phyloP scores from a whole-genome alignment of 1,140 invertebrate species.

The Bombus haemorrhoidalis region DNA sequence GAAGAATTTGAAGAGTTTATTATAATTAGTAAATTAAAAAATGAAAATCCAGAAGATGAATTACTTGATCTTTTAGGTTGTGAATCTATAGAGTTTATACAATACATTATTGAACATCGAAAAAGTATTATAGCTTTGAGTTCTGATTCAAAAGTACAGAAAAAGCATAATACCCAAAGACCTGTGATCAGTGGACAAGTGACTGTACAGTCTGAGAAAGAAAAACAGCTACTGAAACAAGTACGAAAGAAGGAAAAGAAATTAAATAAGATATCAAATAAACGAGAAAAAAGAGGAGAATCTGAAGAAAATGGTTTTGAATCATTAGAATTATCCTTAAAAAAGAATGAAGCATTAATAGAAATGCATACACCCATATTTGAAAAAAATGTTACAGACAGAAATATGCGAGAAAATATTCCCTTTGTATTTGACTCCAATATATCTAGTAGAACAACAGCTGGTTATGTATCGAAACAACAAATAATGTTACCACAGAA shows the following conservation, averaged over 20 bases:
- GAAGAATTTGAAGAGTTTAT: conserved; percentile 84
- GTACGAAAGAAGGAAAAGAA: conserved; percentile 95
- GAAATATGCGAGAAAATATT: conserved; percentile 85
- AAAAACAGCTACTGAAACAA: conserved; percentile 91
- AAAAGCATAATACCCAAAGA: conserved; percentile 58
- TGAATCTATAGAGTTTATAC: conserved; percentile 93
- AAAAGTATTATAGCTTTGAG: conserved; percentile 81
- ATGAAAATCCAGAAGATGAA: conserved; percentile 91
- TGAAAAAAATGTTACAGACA: conserved; percentile 59
- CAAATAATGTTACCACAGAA: conserved; percentile 92
- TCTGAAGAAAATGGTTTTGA: conserved; percentile 83
- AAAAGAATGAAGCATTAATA: conserved; percentile 80
- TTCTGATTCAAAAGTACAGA: conserved; percentile 75
- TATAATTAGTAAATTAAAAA: conserved; percentile 85
- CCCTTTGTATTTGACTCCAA: conserved; percentile 93
- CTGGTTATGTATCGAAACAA: conserved; percentile 90
- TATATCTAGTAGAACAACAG: conserved; percentile 86
- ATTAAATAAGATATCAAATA: conserved; percentile 85
- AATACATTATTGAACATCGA: conserved; percentile 89
- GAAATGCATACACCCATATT: conserved; percentile 80
- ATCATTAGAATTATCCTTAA: conserved; percentile 78
- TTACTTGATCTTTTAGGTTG: conserved; percentile 94
- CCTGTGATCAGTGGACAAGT: conserved; percentile 87
- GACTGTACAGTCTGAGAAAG: conserved; percentile 92
- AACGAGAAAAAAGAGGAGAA: conserved; percentile 82